Conservation (phyloP, 2,888 invertebrate genomes). For the Agonopterix alstromeriana region DNA sequence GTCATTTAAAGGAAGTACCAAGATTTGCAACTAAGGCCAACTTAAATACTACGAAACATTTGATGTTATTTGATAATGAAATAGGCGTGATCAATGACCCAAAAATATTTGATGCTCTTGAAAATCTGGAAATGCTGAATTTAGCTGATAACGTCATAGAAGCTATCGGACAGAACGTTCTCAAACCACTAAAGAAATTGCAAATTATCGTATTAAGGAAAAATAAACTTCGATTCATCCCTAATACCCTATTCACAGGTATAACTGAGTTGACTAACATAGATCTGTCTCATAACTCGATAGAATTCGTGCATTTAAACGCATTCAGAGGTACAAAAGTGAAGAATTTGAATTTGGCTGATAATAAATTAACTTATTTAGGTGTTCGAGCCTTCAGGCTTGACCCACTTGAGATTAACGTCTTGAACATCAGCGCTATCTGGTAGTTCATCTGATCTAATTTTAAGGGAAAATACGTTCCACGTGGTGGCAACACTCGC, state of each 20-base stretch:
- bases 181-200: slow-evolving; percentile 39
- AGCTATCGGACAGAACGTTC: slow-evolving; percentile 33
- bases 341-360: slow-evolving; percentile 47
- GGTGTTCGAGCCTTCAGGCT: too few relatives aligned
- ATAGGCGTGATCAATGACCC: slow-evolving; percentile 31
- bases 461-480: too few relatives aligned
- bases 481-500: too few relatives aligned
- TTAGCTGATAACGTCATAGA: slow-evolving; percentile 42
- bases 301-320: slow-evolving; percentile 40
- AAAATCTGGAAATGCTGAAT: slow-evolving; percentile 41
- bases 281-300: slow-evolving; percentile 46
- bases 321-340: slow-evolving; percentile 42
- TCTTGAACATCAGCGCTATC: too few relatives aligned
- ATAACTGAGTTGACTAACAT: slow-evolving; percentile 35
- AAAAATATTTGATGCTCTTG: slow-evolving; percentile 29
- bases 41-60: slow-evolving; percentile 39
- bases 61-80: slow-evolving; percentile 43
- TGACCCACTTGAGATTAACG: too few relatives aligned
- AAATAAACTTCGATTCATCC: slow-evolving; percentile 40
- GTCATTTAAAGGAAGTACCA: slow-evolving; percentile 40
- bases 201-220: slow-evolving; percentile 37
- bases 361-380: slow-evolving; percentile 51
- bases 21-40: slow-evolving; percentile 34
- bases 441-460: too few relatives aligned
- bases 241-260: slow-evolving; percentile 40